phyloP scores from a whole-genome alignment of 2,888 invertebrate species.

The Acleris sparsana region DNA sequence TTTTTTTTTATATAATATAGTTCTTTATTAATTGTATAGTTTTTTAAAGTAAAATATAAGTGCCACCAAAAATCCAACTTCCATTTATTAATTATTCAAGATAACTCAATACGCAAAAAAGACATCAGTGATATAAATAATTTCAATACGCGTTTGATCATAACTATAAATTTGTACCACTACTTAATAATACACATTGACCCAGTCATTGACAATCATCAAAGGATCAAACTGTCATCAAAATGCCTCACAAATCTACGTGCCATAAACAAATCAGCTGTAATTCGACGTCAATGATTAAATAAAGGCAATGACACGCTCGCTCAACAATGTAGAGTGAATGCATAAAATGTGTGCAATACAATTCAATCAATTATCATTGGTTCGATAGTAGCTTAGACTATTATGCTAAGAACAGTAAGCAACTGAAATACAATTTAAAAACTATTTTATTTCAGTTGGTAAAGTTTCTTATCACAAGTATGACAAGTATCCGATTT shows the following conservation, averaged over 20 bases:
- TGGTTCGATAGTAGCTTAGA: constrained; percentile 40
- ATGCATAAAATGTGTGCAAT: constrained; percentile 52
- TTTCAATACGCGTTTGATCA: background rate
- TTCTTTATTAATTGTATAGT: no score
- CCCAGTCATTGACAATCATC: constrained; percentile 11
- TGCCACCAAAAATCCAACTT: no score
- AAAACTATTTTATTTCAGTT: background rate
- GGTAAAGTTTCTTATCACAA: no score
- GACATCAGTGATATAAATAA: no score
- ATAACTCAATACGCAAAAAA: no score
- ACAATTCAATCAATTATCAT: constrained; percentile 54
- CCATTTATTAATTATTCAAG: no score
- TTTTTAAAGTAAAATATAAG: no score
- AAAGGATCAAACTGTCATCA: constrained; percentile 22
- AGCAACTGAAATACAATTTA: constrained; percentile 1
- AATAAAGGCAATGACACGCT: constrained; percentile 60
- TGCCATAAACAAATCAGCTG: constrained; percentile 37
- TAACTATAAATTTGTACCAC: background rate
- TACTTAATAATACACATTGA: background rate
- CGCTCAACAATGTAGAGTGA: constrained; percentile 48
- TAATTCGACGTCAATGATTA: constrained; percentile 43
- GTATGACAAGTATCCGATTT: no score
- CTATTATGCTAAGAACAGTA: constrained; percentile 7
- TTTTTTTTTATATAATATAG: no score
- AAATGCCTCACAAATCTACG: constrained; percentile 26